Evolutionary conservation across 2,113 vertebrate species (phyloP), one percentile per base, ranked within the genome.

Genomic region (Euleptes europaea): DNA sequence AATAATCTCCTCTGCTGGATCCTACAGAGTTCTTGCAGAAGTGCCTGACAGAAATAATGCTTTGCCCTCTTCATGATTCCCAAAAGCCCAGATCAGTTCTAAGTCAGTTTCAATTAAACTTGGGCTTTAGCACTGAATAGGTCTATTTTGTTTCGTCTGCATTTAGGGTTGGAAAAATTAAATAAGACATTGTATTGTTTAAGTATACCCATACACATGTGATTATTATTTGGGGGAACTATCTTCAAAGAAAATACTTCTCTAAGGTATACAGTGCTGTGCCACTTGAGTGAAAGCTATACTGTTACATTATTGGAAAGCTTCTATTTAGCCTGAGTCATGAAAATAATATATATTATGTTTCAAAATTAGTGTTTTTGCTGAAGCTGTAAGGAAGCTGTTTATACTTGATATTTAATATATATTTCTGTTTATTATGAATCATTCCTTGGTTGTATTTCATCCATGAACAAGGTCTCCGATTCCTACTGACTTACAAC

Each of bases 171-270:
- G 14, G 17, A 47, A 72, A 57, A 31, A 15, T 42, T 60, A 57
- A 69, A 88, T 66, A 80, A 23, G 82, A 49, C 85, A 26, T 74
- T 57, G 69, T 88, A 65, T 82, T 17, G 79, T 83, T 91, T 77
- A 57, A 86, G 57, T 90, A 88, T 70, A 76, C 57, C 67, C 80
- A 86, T 88, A 87, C 80, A 88, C 82, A 81, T 81, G 67, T 71
- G 89, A 65, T 87, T 86, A 38, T 82, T 85, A 42, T 88, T 79
- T 84, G 89, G 71, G 73, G n/a, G 82, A 90, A 38, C 72, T 81
- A 70, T 84, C 79, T 2, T 78, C 42, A 75, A 85, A 85, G 81
- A 84, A 91, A 90, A 88, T 86, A 67, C 38, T 63, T 63, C 71
- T 0, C 5, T n/a, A 79, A 80, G 28, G 82, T 73, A 77, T 21